These are phyloP conservation scores for Caiman crocodilus DNA, from an alignment of 2,797 vertebrate genomes.

Conservation along the genomic window DNA sequence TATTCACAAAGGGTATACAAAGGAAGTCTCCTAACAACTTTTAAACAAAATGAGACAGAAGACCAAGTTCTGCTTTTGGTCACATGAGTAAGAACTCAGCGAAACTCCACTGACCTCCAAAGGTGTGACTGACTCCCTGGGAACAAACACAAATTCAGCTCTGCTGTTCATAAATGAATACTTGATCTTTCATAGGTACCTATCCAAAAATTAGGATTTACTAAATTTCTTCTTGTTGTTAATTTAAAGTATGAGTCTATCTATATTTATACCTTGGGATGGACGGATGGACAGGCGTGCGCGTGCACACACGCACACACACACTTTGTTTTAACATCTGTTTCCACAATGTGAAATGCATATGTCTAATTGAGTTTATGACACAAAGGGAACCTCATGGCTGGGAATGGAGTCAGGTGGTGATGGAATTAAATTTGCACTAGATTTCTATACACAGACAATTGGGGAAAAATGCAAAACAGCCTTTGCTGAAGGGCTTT, in stretches of 20 bases:
- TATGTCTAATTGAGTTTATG: slow-evolving; percentile 77
- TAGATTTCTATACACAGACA: slow-evolving; percentile 76
- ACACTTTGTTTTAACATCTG: slow-evolving; percentile 68
- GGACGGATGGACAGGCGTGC: too few species aligned
- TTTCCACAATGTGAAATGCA: slow-evolving; percentile 62
- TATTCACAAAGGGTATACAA: background rate
- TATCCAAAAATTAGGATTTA: background rate
- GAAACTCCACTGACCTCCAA: background rate
- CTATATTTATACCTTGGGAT: too few species aligned
- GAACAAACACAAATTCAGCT: background rate
- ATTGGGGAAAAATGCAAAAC: slow-evolving; percentile 73
- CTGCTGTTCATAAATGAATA: accelerated
- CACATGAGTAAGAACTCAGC: background rate
- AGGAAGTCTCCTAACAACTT: background rate
- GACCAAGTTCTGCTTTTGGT: background rate
- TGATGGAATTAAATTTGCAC: slow-evolving; percentile 78
- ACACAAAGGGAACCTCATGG: slow-evolving; percentile 77
- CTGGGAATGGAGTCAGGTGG: slow-evolving; percentile 80
- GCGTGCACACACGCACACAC: background rate
- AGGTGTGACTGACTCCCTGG: background rate
- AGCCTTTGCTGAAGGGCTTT: slow-evolving; percentile 64
- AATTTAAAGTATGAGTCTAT: background rate
- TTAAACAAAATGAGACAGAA: background rate
- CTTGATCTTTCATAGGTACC: background rate
- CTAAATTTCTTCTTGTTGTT: background rate